Percentiles rank a stretch among this genome's conserved stretches.
phyloP scores from a whole-genome alignment of 2,888 invertebrate genomes.

The Eueremaeus valkanovi region DNA sequence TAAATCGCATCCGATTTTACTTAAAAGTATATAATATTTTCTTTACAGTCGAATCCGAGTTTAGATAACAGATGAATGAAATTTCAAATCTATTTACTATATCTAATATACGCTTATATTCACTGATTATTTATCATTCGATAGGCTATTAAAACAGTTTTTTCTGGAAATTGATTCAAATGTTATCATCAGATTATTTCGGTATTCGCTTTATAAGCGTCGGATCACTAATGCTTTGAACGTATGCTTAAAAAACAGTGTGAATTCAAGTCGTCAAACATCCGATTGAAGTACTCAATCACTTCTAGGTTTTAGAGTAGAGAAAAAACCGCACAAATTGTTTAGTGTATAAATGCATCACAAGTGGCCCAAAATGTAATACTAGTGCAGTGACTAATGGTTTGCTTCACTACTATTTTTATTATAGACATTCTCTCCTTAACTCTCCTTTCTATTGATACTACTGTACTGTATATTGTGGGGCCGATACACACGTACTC shows the following conservation, averaged over 20 bases:
- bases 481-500: no score
- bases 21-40: neutral
- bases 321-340: neutral
- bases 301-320: slow-evolving; percentile 5
- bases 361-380: slow-evolving; percentile 28
- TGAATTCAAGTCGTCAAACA: neutral
- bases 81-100: no score
- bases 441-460: neutral
- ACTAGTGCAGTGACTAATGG: slow-evolving; percentile 28
- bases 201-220: no score
- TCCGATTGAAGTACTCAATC: slow-evolving; percentile 19
- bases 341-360: neutral
- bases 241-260: neutral
- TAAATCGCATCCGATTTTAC: neutral
- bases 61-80: neutral
- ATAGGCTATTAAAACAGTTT: no score
- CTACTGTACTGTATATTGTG: neutral
- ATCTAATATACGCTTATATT: no score
- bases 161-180: no score
- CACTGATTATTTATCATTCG: no score
- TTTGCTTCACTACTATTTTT: neutral
- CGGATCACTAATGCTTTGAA: neutral
- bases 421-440: slow-evolving; percentile 10
- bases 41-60: neutral
- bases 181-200: no score